Conservation (phyloP, 2,888 invertebrate genomes). For the Drosophila cyrtoloma region DNA sequence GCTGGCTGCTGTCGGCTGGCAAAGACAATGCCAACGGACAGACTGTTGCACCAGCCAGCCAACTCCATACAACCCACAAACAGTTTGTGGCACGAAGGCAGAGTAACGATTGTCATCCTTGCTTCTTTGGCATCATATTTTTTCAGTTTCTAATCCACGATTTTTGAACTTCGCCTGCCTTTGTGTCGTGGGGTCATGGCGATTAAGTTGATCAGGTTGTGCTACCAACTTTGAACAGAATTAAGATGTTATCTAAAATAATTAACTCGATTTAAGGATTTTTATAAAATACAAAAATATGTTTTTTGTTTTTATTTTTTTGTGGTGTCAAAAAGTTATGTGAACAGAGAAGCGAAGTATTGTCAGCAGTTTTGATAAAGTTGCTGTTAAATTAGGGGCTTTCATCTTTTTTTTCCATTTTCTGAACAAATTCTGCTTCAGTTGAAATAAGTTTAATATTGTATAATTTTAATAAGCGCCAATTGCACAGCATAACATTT, state of each 20-base stretch:
- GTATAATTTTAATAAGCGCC: neutral
- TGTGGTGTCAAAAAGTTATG: neutral
- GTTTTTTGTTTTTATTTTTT: neutral
- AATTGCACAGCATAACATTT: neutral
- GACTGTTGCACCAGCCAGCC: slow-evolving; percentile 32
- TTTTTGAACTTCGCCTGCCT: slow-evolving; percentile 2
- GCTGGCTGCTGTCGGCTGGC: slow-evolving; percentile 13
- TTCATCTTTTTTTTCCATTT: neutral
- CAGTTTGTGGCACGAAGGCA: slow-evolving; percentile 28
- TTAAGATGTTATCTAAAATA: neutral
- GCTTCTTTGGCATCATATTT: slow-evolving; percentile 33
- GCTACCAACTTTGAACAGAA: neutral
- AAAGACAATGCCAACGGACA: slow-evolving; percentile 69
- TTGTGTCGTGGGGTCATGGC: slow-evolving; percentile 3
- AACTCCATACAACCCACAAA: slow-evolving; percentile 31
- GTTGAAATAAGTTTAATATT: neutral
- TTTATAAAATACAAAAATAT: neutral
- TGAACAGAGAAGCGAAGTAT: neutral
- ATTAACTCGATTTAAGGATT: neutral
- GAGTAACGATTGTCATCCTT: slow-evolving; percentile 33
- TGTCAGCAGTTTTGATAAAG: neutral
- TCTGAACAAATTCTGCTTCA: neutral
- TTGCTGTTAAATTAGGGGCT: neutral
- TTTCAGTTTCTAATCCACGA: slow-evolving; percentile 46
- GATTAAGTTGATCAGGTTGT: slow-evolving; percentile 2